Base-by-base conservation (phyloP, 1,140 invertebrate species). In the Harlomillsia oculata region DNA sequence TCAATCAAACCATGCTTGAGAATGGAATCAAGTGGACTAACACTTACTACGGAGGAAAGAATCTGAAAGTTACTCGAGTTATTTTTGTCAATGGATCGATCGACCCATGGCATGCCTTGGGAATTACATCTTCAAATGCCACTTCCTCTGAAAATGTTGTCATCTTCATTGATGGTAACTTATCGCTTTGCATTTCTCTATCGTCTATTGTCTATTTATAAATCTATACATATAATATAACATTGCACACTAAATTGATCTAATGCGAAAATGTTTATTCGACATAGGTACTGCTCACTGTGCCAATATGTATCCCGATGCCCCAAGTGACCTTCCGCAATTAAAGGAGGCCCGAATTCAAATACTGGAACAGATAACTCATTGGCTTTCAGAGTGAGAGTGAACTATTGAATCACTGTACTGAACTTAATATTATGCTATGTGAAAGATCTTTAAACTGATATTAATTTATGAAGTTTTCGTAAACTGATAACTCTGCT, bases 61-160 rank as follows among this genome's bases (percentile, higher is more conserved):
- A 82, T 50, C 76, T 92, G 20, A 71, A 80, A 32, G 81, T 82
- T 0, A 80, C 75, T 2, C 80, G 85, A 63, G 82, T 93, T 18
- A 80, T 93, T 1, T 92, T 85, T 69, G 83, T 91, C 29, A 91
- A 95, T 69, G 92, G 92, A 48, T 84, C 83, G 2, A 82, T 93
- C 44, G 92, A 96, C 75, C 92, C 91, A 5, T 95, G 92, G 92
- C 89, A 94, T 75, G 84, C 84, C 2, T 43, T 66, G 28, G 61
- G 61, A 21, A 56, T 66, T 25, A 64, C 59, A 3, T 39, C 23
- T 25, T 21, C 36, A 32, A 66, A 37, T 25, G 40, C 56, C 18
- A 63, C 62, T 8, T 39, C 30, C 5, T 21, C 32, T 18, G 64
- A 64, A 3, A 64, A 63, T 49, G 29, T 54, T 6, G 64, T 64